phyloP scores from a whole-genome alignment of 2,888 invertebrate genomes.

The Cheilosia scutellata region DNA sequence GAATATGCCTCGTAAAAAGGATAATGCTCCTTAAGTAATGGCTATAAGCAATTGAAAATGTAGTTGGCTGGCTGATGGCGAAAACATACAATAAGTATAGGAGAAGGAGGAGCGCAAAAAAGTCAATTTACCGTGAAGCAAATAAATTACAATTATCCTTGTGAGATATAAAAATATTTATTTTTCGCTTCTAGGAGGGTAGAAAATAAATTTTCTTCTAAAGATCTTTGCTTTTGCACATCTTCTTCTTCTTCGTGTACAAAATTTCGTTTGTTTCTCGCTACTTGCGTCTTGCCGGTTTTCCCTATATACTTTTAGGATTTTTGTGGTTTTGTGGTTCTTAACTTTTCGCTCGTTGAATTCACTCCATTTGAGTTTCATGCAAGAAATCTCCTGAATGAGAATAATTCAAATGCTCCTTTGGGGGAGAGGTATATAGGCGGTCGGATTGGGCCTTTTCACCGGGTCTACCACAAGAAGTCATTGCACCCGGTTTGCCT shows the following conservation, averaged over 20 bases:
- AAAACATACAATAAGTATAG: constrained; percentile 2
- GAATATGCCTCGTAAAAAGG: constrained; percentile 67
- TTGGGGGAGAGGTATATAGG: background rate
- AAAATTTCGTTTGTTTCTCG: background rate
- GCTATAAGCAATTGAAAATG: constrained; percentile 66
- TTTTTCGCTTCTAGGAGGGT: constrained; percentile 40
- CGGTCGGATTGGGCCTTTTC: background rate
- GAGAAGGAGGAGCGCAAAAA: constrained; percentile 13
- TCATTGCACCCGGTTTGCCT: constrained; percentile 54
- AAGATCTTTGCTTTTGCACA: constrained; percentile 30
- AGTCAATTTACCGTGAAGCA: constrained; percentile 73
- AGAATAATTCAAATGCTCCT: constrained; percentile 39
- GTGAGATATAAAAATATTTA: constrained; percentile 67
- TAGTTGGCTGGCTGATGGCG: constrained; percentile 24
- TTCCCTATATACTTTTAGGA: constrained; percentile 8
- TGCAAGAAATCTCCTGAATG: constrained; percentile 56
- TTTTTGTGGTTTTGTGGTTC: constrained; percentile 65
- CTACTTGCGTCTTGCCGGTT: constrained; percentile 16
- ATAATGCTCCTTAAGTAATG: constrained; percentile 72
- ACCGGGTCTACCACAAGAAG: constrained; percentile 31
- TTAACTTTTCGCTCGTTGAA: constrained; percentile 62
- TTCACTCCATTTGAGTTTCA: constrained; percentile 71
- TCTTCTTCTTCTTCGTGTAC: constrained; percentile 15
- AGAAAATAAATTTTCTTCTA: constrained; percentile 29
- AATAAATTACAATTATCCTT: constrained; percentile 75